Percentiles rank a stretch among this genome's conserved stretches.
These are phyloP conservation scores for Pristionchus arcanus DNA, from an alignment of 2,888 invertebrate species.

Conservation along the genomic window DNA sequence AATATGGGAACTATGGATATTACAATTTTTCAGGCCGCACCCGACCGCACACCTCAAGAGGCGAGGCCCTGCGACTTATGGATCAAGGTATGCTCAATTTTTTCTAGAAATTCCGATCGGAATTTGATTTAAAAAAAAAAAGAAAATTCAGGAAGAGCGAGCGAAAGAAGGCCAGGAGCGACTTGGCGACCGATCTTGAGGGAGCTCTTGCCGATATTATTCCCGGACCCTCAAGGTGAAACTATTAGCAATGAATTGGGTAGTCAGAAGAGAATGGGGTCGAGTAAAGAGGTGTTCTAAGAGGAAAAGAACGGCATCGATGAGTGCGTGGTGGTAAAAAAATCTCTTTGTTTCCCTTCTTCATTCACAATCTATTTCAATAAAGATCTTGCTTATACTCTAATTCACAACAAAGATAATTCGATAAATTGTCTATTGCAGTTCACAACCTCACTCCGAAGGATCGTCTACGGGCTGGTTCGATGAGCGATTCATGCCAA, in stretches of 20 bases:
- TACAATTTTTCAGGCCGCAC: neutral
- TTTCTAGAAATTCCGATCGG: no score
- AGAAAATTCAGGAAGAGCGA: neutral
- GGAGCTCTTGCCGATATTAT: neutral
- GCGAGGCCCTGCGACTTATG: neutral
- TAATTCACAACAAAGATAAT: neutral
- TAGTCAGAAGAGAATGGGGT: neutral
- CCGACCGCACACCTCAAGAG: neutral
- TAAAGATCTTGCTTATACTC: neutral
- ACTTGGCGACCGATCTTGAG: neutral
- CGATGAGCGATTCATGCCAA: no score
- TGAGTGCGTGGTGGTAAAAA: no score
- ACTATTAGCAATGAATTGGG: no score
- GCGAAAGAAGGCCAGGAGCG: neutral
- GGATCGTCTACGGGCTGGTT: no score
- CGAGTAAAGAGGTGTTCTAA: no score
- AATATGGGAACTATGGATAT: no score
- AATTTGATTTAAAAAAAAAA: neutral
- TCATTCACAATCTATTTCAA: no score
- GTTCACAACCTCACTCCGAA: no score
- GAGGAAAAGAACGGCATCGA: no score
- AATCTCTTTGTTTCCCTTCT: no score
- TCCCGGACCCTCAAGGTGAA: neutral
- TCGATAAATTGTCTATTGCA: no score
- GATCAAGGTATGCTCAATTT: neutral